phyloP scores from a whole-genome alignment of 2,888 invertebrate species.

The Boloria euphrosyne region DNA sequence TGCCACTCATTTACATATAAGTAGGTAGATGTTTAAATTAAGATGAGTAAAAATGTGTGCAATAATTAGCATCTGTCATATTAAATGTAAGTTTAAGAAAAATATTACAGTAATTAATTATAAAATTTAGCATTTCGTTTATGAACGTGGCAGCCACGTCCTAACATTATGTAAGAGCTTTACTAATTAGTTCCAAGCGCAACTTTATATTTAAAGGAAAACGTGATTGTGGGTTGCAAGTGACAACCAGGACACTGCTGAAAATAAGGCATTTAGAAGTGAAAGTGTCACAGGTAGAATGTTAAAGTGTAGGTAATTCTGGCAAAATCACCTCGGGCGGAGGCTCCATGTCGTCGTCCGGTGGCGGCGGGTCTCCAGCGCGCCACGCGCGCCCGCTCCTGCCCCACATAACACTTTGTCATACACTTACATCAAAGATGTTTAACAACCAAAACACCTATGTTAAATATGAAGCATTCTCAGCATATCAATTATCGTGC shows the following conservation, averaged over 20 bases:
- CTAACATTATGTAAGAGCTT: slow-evolving; percentile 1
- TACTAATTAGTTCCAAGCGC: slow-evolving; percentile 21
- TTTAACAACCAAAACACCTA: slow-evolving; percentile 7
- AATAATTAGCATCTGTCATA: slow-evolving; percentile 23
- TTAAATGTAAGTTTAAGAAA: slow-evolving; percentile 16
- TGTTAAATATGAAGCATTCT: slow-evolving; percentile 14
- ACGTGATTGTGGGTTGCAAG: slow-evolving; percentile 54
- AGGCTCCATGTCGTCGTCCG: slow-evolving; percentile 75
- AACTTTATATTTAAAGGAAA: slow-evolving; percentile 35
- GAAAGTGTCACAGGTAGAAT: slow-evolving; percentile 62
- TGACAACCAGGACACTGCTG: slow-evolving; percentile 67
- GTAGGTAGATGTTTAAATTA: slow-evolving; percentile 17
- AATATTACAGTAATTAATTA: slow-evolving; percentile 7
- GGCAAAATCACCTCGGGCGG: slow-evolving; percentile 82
- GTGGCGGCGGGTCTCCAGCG: slow-evolving; percentile 67
- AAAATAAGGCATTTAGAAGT: slow-evolving; percentile 66
- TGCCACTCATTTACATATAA: slow-evolving; percentile 57
- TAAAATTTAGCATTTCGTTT: slow-evolving; percentile 19
- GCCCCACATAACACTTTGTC: slow-evolving; percentile 72
- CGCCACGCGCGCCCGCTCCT: slow-evolving; percentile 78
- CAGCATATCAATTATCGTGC: not conserved
- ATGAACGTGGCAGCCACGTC: slow-evolving; percentile 8
- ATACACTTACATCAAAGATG: slow-evolving; percentile 40
- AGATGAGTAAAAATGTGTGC: slow-evolving; percentile 29
- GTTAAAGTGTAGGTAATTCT: slow-evolving; percentile 77